These are phyloP conservation scores for Stegophylla sp. DNA, from an alignment of 2,888 invertebrate genomes.

Conservation along the genomic window DNA sequence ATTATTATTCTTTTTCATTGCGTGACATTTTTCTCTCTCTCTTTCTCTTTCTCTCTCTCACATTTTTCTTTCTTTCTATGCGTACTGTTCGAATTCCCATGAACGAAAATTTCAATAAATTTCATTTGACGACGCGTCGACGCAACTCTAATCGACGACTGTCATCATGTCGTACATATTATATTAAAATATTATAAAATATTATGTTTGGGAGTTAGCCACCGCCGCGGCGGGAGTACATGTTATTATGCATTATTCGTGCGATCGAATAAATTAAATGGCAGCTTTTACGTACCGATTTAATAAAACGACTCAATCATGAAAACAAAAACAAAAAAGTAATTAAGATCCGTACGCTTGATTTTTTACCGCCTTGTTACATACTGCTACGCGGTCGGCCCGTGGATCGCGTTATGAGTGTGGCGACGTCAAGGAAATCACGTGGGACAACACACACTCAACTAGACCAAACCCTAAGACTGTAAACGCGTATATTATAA, in stretches of 20 bases:
- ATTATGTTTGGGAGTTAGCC: no score
- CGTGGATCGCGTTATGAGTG: background rate
- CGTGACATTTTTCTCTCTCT: slow-evolving; percentile 16
- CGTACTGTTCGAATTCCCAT: background rate
- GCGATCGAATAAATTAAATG: no score
- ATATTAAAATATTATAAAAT: no score
- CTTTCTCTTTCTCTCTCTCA: background rate
- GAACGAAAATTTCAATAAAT: slow-evolving; percentile 1
- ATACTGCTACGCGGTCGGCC: background rate
- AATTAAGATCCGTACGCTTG: background rate
- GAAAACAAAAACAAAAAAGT: background rate
- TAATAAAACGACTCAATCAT: background rate
- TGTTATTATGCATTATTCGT: no score
- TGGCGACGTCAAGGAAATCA: slow-evolving; percentile 46
- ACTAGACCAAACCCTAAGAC: slow-evolving; percentile 42
- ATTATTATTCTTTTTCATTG: slow-evolving; percentile 41
- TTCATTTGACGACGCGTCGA: background rate
- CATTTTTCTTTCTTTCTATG: background rate
- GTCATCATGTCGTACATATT: no score
- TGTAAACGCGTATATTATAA: slow-evolving; percentile 7
- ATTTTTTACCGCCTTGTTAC: background rate
- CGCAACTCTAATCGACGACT: background rate
- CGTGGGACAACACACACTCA: slow-evolving; percentile 36
- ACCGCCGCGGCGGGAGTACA: background rate
- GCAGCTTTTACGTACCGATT: background rate